phyloP scores from a whole-genome alignment of 2,888 invertebrate genomes.

The Drosophila niveifrons region DNA sequence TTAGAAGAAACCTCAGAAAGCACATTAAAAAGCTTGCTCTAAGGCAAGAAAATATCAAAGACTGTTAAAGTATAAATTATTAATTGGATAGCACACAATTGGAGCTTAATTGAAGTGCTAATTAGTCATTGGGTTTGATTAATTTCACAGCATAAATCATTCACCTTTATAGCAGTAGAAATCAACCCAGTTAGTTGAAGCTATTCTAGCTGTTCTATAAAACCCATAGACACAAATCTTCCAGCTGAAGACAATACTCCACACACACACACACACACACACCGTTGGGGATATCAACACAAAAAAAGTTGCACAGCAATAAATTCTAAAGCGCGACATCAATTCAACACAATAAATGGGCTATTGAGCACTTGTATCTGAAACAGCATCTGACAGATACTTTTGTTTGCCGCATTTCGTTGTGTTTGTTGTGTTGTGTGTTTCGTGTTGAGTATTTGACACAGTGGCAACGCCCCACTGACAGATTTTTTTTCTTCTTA shows the following conservation, averaged over 20 bases:
- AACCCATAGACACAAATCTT: conserved; percentile 50
- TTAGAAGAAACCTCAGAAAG: too few relatives aligned
- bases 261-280: conserved; percentile 33
- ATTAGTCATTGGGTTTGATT: conserved; percentile 7
- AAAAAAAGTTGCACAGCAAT: conserved; percentile 32
- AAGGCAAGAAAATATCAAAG: too few relatives aligned
- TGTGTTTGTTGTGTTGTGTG: conserved; percentile 24
- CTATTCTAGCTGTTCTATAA: conserved; percentile 41
- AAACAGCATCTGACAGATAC: conserved; percentile 65
- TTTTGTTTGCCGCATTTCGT: conserved; percentile 41
- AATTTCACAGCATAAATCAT: conserved; percentile 6
- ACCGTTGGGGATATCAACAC: conserved; percentile 32
- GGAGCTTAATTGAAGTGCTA: conserved; percentile 13
- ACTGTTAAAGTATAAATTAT: not conserved
- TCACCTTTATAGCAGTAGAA: conserved; percentile 38
- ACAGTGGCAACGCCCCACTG: conserved; percentile 77
- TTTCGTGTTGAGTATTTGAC: conserved; percentile 59
- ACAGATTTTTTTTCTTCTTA: conserved; percentile 68
- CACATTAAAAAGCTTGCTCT: too few relatives aligned
- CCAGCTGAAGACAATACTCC: conserved; percentile 32
- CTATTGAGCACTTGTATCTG: conserved; percentile 59
- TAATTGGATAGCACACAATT: conserved; percentile 4
- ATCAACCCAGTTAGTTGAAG: conserved; percentile 59
- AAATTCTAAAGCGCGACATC: conserved; percentile 68
- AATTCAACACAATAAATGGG: conserved; percentile 70